Conservation (phyloP, 1,140 invertebrate genomes). For the Asbolus verrucosus region DNA sequence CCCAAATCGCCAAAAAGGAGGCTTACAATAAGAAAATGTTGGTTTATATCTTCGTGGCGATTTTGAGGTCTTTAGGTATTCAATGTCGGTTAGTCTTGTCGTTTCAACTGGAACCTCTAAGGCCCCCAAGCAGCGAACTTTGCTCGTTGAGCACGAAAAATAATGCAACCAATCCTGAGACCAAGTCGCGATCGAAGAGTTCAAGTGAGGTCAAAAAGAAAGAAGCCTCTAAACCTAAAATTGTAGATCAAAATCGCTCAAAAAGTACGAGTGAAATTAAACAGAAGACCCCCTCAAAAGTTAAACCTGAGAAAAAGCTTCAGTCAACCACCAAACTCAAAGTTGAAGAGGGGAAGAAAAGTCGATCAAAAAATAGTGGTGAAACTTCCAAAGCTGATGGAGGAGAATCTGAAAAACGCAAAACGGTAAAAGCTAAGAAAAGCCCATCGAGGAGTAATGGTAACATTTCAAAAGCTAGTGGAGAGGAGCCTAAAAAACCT, state of each 20-base stretch:
- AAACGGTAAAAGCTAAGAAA: no score
- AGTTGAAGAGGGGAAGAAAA: conserved; percentile 22
- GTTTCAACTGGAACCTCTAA: conserved; percentile 73
- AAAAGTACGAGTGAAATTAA: no score
- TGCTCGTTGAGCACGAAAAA: conserved; percentile 67
- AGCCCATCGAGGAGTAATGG: no score
- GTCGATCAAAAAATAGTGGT: background rate
- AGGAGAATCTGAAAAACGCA: conserved; percentile 12
- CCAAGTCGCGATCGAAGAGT: conserved; percentile 50
- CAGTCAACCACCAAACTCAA: no score
- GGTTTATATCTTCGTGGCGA: conserved; percentile 80
- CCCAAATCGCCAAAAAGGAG: conserved; percentile 73
- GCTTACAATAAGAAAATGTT: conserved; percentile 76
- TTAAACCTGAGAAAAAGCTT: no score
- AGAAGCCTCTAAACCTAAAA: no score
- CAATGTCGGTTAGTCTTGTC: conserved; percentile 83
- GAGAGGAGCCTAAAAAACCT: no score
- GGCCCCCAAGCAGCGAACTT: conserved; percentile 70
- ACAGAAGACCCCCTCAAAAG: no score
- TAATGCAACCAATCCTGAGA: no score
- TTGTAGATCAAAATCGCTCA: no score
- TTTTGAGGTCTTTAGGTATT: conserved; percentile 83
- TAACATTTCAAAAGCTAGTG: no score
- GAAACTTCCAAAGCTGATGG: background rate
- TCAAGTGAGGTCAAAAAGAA: conserved; percentile 26